These are phyloP conservation scores for Takifugu ocellatus DNA, from an alignment of 2,797 vertebrate species.

Conservation along the genomic window DNA sequence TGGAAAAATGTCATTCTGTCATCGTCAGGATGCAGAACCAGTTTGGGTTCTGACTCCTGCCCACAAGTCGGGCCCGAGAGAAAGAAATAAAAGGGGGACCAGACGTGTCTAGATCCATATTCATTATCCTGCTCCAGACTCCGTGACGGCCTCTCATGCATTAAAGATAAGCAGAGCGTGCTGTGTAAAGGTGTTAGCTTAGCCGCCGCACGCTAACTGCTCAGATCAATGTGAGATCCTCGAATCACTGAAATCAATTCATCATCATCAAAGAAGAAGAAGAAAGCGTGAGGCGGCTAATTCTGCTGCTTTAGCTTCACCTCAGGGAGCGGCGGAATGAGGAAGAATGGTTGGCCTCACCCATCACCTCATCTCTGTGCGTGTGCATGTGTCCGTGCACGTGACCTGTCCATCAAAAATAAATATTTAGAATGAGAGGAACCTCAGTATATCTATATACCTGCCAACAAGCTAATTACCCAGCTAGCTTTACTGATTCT, in stretches of 20 bases:
- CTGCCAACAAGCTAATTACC: too few relatives aligned
- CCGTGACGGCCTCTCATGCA: conserved; percentile 31
- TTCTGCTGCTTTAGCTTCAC: too few relatives aligned
- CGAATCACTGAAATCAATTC: neutral
- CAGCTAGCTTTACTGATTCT: conserved; percentile 7
- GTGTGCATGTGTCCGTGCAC: too few relatives aligned
- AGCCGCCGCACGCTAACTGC: conserved; percentile 12
- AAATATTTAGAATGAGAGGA: too few relatives aligned
- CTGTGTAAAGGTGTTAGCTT: conserved; percentile 15
- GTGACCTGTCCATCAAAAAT: too few relatives aligned
- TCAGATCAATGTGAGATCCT: conserved; percentile 2
- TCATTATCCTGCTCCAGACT: neutral
- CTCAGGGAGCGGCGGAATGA: too few relatives aligned
- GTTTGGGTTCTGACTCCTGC: neutral
- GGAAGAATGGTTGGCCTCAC: too few relatives aligned
- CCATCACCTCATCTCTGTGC: too few relatives aligned
- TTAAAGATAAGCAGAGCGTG: conserved; percentile 37
- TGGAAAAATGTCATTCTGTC: neutral
- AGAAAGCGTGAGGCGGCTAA: too few relatives aligned
- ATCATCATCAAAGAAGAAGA: too few relatives aligned
- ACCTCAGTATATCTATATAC: conserved; percentile 14
- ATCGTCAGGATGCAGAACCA: neutral
- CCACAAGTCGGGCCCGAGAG: neutral
- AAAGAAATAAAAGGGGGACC: too few relatives aligned
- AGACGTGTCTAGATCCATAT: neutral